Conservation (phyloP, 2,797 vertebrate genomes). For the Cynopterus sphinx region DNA sequence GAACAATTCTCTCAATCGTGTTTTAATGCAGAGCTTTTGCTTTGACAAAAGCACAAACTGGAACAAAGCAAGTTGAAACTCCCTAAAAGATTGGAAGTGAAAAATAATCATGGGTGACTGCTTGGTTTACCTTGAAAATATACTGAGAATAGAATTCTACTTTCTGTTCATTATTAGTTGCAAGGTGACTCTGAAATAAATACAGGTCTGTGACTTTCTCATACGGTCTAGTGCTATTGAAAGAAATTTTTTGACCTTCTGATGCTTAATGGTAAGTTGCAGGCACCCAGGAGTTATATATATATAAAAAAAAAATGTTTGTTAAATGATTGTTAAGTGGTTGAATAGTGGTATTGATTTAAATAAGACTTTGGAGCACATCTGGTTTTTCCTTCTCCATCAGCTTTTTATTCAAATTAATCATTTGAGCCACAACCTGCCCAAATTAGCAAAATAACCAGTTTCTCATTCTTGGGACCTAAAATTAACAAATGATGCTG, state of each 20-base stretch:
- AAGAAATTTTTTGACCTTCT: slow-evolving; percentile 52
- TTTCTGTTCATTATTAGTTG: slow-evolving; percentile 64
- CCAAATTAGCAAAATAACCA: neutral
- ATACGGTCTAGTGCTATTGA: neutral
- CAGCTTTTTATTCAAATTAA: slow-evolving; percentile 54
- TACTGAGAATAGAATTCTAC: slow-evolving; percentile 36
- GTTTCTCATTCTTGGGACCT: neutral
- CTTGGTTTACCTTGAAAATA: slow-evolving; percentile 71
- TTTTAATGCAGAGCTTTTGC: slow-evolving; percentile 40
- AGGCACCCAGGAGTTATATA: neutral
- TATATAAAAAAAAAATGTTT: neutral
- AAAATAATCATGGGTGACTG: slow-evolving; percentile 71
- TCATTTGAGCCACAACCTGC: slow-evolving; percentile 32
- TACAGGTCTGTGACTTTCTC: slow-evolving; percentile 3
- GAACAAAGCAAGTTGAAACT: slow-evolving; percentile 59
- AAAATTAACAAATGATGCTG: neutral
- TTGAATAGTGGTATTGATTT: slow-evolving; percentile 25
- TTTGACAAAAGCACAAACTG: slow-evolving; percentile 54
- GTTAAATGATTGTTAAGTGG: slow-evolving; percentile 46
- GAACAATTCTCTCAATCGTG: neutral
- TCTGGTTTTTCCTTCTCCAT: slow-evolving; percentile 45
- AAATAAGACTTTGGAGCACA: slow-evolving; percentile 42
- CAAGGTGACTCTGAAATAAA: slow-evolving; percentile 58
- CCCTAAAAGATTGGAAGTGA: slow-evolving; percentile 54
- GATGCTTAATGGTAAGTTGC: neutral